Conservation (phyloP, 37 sponge, comb jelly and placozoan genomes). For the Oopsacas minuta region DNA sequence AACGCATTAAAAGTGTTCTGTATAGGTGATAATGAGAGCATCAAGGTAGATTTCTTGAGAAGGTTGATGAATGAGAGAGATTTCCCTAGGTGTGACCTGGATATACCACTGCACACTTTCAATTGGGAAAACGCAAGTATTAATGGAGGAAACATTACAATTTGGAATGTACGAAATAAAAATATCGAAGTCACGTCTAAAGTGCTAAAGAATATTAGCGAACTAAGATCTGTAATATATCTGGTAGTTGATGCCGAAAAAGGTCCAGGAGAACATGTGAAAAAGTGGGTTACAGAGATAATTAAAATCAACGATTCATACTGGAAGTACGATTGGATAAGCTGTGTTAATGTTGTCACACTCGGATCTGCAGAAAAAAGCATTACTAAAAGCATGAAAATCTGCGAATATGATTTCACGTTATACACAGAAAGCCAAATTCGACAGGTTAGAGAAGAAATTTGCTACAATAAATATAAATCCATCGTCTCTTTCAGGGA, state of each 20-base stretch:
- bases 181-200: background rate
- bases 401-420: background rate
- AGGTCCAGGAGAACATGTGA: background rate
- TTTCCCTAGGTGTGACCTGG: background rate
- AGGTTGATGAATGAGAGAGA: background rate
- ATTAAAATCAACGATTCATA: background rate
- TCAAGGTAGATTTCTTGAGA: background rate
- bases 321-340: background rate
- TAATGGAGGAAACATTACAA: background rate
- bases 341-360: background rate
- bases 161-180: background rate
- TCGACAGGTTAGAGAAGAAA: background rate
- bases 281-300: background rate
- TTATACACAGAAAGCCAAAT: background rate
- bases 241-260: background rate
- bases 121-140: background rate
- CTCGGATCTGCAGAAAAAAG: background rate
- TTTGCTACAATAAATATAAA: background rate
- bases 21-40: background rate
- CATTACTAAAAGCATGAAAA: background rate
- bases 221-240: background rate
- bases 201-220: background rate
- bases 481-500: background rate
- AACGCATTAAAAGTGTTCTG: background rate
- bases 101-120: background rate